Evolutionary conservation across 2,888 invertebrate species (phyloP), one percentile per base, ranked within the genome.

Genomic region (Netelia fuscicornis): DNA sequence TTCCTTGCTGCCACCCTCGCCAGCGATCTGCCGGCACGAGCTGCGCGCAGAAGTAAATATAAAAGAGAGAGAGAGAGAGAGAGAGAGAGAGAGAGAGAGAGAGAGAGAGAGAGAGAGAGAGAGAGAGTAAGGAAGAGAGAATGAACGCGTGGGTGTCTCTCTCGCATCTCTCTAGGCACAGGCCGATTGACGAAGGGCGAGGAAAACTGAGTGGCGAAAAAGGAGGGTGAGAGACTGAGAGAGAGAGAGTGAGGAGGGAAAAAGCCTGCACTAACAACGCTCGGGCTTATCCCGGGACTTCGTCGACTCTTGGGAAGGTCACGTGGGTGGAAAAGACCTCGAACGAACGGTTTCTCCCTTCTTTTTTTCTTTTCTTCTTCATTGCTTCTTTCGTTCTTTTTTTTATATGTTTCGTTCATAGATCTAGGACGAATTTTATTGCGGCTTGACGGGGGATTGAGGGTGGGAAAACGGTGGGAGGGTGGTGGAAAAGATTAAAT

Each of bases 241-340:
- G 20, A 30, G 58, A 58, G 2, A 20, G 58, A 74, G 75, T 30
- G 60, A 42, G 52, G 54, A 37, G 67, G 58, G 72, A 62, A 76
- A 70, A 86, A 48, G 71, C 84, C 77, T 82, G 81, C 84, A 80
- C 77, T 83, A 80, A 81, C 86, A 81, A 78, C 81, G 79, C 71
- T 70, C 62, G 84, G 74, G 76, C 70, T 78, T 85, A 48, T 67
- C 75, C 64, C 64, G 75, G 62, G 70, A 75, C 64, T 58, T 79
- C 65, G 70, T 65, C 60, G 74, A 65, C 58, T 75, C 68, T 20
- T 11, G 20, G 56, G 65, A 84, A 84, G 81, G 78, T 82, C 76
- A 71, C 64, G 52, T 25, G 54, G 6, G 20, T 11, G 20, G 25
- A 11, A 62, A 25, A 37, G 42, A n/a, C n/a, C 17, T 2, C 20